These are phyloP conservation scores for Nothoprocta pentlandii DNA, from an alignment of 2,113 vertebrate species.

Conservation along the genomic window DNA sequence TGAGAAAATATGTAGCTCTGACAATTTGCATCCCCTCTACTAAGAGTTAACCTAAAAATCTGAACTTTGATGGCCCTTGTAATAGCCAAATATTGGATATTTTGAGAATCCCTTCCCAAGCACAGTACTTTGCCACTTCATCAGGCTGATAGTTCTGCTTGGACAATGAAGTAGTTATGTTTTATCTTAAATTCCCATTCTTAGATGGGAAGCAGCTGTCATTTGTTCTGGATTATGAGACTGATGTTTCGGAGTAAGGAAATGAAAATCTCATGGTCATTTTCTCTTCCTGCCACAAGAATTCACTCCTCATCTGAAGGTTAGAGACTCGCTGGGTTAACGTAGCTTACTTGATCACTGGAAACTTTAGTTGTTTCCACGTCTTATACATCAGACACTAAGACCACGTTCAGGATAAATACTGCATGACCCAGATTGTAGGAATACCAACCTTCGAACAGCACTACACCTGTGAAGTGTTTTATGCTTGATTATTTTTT, in stretches of 20 bases:
- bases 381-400: background rate
- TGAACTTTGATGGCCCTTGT: background rate
- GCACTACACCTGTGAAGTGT: background rate
- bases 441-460: background rate
- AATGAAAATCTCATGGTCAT: conserved; percentile 21
- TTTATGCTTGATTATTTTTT: background rate
- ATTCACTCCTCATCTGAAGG: background rate
- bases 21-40: background rate
- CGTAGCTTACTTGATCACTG: background rate
- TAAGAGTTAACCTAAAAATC: background rate
- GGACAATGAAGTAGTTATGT: background rate
- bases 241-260: background rate
- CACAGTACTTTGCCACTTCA: background rate
- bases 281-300: conserved; percentile 13
- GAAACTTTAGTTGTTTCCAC: background rate
- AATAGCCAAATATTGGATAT: background rate
- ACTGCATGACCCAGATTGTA: background rate
- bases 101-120: background rate
- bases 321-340: background rate
- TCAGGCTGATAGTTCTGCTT: background rate
- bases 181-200: background rate
- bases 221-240: background rate
- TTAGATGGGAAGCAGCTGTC: conserved; percentile 13
- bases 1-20: background rate
- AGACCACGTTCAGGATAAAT: background rate